phyloP scores from a whole-genome alignment of 2,888 invertebrate genomes.

The Petrolisthes cinctipes region DNA sequence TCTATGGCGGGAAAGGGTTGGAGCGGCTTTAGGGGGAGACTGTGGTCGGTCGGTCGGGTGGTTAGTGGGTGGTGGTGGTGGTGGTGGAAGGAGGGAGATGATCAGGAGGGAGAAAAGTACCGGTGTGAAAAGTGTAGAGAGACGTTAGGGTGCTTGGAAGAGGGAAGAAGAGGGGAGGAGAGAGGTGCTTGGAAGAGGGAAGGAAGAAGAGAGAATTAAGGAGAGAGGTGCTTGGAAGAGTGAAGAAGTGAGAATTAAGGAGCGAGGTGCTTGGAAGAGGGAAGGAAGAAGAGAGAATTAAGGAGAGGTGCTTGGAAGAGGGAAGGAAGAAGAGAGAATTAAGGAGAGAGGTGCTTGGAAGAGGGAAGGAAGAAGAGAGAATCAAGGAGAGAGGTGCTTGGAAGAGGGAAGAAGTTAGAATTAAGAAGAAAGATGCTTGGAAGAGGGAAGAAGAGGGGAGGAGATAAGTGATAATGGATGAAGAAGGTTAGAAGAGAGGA shows the following conservation, averaged over 20 bases:
- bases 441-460: slow-evolving; percentile 13
- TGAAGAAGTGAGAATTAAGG: neutral
- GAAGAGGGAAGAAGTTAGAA: neutral
- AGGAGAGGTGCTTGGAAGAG: neutral
- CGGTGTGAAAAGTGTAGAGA: neutral
- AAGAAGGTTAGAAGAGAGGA: neutral
- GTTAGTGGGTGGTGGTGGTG: neutral
- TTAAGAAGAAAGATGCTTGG: neutral
- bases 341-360: neutral
- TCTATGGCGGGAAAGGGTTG: slow-evolving; percentile 53
- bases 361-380: neutral
- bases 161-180: neutral
- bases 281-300: neutral
- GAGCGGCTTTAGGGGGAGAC: slow-evolving; percentile 11
- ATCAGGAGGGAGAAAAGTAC: neutral
- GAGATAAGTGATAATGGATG: neutral
- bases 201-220: neutral
- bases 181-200: neutral
- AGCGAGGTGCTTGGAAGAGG: neutral
- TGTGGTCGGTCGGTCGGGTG: slow-evolving; percentile 10
- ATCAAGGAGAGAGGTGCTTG: neutral
- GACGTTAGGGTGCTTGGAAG: neutral
- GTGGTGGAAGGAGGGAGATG: neutral
- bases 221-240: neutral
- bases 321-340: too few relatives aligned